Percentiles rank a stretch among this genome's conserved stretches.
Conservation (phyloP, 2,888 invertebrate genomes). For the Autographa pulchrina region DNA sequence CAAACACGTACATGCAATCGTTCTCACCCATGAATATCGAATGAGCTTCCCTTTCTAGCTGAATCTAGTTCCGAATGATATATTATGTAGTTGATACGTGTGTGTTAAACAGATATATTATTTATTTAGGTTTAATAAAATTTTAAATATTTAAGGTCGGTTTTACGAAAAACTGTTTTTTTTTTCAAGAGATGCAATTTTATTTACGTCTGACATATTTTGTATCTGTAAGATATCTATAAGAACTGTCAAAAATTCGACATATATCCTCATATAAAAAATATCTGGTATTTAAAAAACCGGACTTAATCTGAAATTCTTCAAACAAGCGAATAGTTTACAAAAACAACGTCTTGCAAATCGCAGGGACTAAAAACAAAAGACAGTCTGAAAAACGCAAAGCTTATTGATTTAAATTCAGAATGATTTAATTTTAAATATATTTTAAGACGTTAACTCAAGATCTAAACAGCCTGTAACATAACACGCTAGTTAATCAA, state of each 20-base stretch:
- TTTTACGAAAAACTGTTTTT: no score
- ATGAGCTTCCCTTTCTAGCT: constrained; percentile 41
- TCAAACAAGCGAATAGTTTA: no score
- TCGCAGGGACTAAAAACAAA: background rate
- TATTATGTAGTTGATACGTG: constrained; percentile 43
- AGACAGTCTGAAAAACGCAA: background rate
- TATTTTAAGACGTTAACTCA: background rate
- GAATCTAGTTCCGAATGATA: constrained; percentile 35
- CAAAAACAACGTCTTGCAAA: no score
- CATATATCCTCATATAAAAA: no score
- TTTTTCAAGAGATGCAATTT: no score
- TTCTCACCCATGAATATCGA: constrained; percentile 37
- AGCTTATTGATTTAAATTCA: background rate
- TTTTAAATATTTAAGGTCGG: background rate
- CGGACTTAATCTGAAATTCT: no score
- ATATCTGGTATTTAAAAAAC: no score
- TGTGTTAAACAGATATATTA: constrained; percentile 20
- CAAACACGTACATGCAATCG: constrained; percentile 27
- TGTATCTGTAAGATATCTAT: no score
- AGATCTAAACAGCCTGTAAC: background rate
- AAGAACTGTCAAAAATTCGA: no score
- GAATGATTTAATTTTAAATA: background rate
- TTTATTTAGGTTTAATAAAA: background rate
- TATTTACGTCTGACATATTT: no score
- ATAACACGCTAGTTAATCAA: background rate